These are phyloP conservation scores for Centrocercus urophasianus DNA, from an alignment of 2,113 vertebrate genomes.

Conservation along the genomic window DNA sequence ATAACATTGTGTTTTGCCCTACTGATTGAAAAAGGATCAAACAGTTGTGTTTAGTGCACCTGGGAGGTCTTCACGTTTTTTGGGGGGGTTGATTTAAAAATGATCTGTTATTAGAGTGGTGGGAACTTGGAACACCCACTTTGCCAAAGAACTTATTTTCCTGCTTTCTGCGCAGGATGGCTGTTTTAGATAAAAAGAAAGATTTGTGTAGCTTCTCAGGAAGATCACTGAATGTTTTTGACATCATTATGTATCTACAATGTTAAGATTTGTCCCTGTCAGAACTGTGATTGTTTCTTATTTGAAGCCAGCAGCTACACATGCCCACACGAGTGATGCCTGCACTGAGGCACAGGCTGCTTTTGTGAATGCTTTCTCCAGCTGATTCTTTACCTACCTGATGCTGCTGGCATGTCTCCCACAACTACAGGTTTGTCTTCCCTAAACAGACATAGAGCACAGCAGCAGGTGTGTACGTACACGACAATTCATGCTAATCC, in stretches of 20 bases:
- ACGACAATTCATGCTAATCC: not conserved
- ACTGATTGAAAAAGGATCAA: not conserved
- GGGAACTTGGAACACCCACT: not conserved
- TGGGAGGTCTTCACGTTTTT: not conserved
- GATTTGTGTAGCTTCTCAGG: not conserved
- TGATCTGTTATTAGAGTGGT: not conserved
- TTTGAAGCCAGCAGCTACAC: not conserved
- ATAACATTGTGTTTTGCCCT: not conserved
- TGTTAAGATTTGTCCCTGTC: not conserved
- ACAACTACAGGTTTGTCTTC: not conserved
- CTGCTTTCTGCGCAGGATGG: not conserved
- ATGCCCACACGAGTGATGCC: not conserved
- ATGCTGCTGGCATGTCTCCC: accelerated
- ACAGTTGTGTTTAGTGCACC: not conserved
- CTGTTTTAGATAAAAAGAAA: not conserved
- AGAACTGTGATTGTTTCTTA: not conserved
- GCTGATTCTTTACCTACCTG: accelerated
- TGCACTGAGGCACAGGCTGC: not conserved
- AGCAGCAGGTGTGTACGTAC: not conserved
- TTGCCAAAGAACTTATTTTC: not conserved
- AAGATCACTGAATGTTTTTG: not conserved
- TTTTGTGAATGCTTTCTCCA: not conserved
- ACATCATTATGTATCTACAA: accelerated
- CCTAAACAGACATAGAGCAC: accelerated
- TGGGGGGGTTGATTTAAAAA: not conserved